A percentile compares a stretch with the other conserved stretches of the same genome.
Conservation (phyloP, 2,797 vertebrate genomes). For the Meriones psammophilus region DNA sequence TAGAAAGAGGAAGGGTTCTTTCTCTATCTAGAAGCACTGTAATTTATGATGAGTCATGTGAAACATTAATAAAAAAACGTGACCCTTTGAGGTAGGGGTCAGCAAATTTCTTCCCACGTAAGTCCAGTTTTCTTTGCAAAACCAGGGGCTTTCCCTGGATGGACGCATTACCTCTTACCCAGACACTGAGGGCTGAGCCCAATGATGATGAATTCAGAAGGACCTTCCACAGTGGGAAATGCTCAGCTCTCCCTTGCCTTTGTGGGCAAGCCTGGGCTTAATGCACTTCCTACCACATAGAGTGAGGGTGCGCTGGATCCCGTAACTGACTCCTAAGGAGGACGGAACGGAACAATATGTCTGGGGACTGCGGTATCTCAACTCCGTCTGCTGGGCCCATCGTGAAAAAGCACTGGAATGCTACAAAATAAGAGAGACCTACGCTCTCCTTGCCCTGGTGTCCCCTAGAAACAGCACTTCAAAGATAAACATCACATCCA, state of each 20-base stretch:
- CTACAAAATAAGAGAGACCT: neutral
- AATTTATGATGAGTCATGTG: slow-evolving; percentile 82
- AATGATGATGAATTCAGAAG: neutral
- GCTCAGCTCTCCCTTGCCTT: neutral
- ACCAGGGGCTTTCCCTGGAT: slow-evolving; percentile 64
- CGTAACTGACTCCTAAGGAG: neutral
- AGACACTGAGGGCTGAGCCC: neutral
- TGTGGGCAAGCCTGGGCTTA: neutral
- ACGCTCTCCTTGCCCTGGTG: neutral
- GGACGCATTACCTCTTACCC: neutral
- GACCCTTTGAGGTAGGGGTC: slow-evolving; percentile 68
- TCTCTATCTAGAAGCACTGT: slow-evolving; percentile 77
- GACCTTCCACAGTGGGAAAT: neutral
- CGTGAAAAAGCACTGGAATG: neutral
- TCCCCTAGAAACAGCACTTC: neutral
- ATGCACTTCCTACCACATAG: neutral
- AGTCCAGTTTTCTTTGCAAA: slow-evolving; percentile 69
- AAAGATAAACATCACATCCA: slow-evolving; percentile 16
- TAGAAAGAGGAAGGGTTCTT: slow-evolving; percentile 72
- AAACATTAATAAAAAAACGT: slow-evolving; percentile 76
- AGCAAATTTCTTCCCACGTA: slow-evolving; percentile 72
- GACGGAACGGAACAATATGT: neutral
- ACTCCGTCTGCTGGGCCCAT: neutral
- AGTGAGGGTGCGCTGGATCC: neutral
- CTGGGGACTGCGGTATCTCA: neutral